phyloP scores from a whole-genome alignment of 2,888 invertebrate species.

The Malthinus seriepunctatus region DNA sequence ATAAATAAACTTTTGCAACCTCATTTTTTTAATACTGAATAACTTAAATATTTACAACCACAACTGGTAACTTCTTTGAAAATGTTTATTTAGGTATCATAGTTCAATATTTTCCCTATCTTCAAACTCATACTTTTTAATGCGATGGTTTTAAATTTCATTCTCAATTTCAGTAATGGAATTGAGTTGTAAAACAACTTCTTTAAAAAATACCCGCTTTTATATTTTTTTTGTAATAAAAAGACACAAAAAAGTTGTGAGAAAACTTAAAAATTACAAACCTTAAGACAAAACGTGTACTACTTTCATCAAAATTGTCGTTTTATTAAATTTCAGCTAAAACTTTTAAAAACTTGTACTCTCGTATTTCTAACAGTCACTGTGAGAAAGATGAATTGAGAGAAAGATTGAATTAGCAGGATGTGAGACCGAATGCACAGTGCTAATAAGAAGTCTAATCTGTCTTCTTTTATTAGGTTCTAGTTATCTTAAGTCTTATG shows the following conservation, averaged over 20 bases:
- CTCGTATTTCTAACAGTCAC: slow-evolving; percentile 29
- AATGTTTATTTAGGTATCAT: slow-evolving; percentile 28
- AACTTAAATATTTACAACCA: neutral
- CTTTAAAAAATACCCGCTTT: neutral
- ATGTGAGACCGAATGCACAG: slow-evolving; percentile 45
- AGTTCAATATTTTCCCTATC: slow-evolving; percentile 28
- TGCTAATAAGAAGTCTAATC: slow-evolving; percentile 49
- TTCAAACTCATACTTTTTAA: slow-evolving; percentile 38
- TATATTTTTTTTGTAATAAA: slow-evolving; percentile 11
- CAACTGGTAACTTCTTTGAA: slow-evolving; percentile 14
- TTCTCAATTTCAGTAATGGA: slow-evolving; percentile 40
- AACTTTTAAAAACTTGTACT: slow-evolving; percentile 29
- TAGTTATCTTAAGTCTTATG: slow-evolving; percentile 22
- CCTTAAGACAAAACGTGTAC: neutral
- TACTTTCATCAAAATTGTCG: slow-evolving; percentile 4
- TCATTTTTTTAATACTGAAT: slow-evolving; percentile 5
- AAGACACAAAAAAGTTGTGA: neutral
- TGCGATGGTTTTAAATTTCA: slow-evolving; percentile 41
- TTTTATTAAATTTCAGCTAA: slow-evolving; percentile 22
- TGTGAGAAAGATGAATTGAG: slow-evolving; percentile 48
- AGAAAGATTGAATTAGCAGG: slow-evolving; percentile 42
- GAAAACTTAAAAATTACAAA: slow-evolving; percentile 1
- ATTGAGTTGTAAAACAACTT: slow-evolving; percentile 3
- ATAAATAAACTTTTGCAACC: neutral
- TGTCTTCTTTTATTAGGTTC: slow-evolving; percentile 50